phyloP scores from a whole-genome alignment of 1,140 invertebrate species.

The Lethrus apterus region DNA sequence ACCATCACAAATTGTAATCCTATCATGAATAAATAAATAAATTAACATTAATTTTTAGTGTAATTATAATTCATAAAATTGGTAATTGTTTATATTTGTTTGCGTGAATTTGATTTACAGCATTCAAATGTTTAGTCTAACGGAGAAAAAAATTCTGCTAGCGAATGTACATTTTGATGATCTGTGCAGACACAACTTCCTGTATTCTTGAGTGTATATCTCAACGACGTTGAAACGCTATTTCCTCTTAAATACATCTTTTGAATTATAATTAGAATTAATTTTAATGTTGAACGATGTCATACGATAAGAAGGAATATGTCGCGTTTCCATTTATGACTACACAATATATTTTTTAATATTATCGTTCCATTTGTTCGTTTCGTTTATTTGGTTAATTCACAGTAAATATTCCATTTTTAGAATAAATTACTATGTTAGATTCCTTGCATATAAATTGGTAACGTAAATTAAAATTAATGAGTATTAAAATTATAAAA shows the following conservation, averaged over 20 bases:
- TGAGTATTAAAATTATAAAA: too few species aligned
- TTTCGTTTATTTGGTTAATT: conserved; percentile 1
- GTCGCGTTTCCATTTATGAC: background rate
- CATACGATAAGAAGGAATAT: background rate
- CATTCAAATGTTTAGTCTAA: too few species aligned
- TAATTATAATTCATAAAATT: too few species aligned
- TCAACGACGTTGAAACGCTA: conserved; percentile 9
- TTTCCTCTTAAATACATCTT: conserved; percentile 13
- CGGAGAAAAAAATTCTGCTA: conserved; percentile 9
- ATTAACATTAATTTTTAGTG: too few species aligned
- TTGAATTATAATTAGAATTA: conserved; percentile 17
- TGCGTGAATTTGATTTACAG: background rate
- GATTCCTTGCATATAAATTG: too few species aligned
- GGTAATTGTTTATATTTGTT: background rate
- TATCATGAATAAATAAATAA: too few species aligned
- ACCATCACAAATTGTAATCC: too few species aligned
- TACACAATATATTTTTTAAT: background rate
- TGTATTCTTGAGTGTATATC: conserved; percentile 13
- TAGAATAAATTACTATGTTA: too few species aligned
- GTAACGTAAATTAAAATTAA: too few species aligned
- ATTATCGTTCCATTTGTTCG: background rate
- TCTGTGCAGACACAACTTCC: conserved; percentile 16
- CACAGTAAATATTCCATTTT: background rate
- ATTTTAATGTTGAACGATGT: background rate
- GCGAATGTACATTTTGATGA: conserved; percentile 16